Evolutionary conservation across 2,888 invertebrate genomes (phyloP), one percentile per base, ranked within the genome.

Genomic region (Meteorus cinctellus): DNA sequence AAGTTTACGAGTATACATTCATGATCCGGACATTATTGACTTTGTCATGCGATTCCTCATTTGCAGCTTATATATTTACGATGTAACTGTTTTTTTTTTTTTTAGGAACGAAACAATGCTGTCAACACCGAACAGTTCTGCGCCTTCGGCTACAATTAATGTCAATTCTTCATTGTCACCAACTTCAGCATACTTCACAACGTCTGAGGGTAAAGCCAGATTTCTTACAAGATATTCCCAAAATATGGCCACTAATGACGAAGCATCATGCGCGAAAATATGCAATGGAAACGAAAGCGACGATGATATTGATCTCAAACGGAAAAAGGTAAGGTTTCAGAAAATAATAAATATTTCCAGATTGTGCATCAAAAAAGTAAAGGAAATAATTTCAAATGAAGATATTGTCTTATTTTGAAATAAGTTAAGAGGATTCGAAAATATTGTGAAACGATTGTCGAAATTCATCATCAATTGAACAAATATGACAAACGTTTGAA

Each of bases 161-260:
- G 86, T 90, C 12, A 89, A 88, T 79, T 91, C 90, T 83, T 91
- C 92, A 34, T 84, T 92, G 73, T 92, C 93, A 31, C 91, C 92
- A n/a, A 92, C 91, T 71, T 93, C 93, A 48, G 91, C 92, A 1
- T 93, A 93, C 84, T 93, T 93, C 86, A 93, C 93, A 27, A 93
- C 92, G 60, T 93, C 93, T 24, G 94, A 94, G 87, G 91, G 93
- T 73, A 94, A 93, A 86, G 93, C 93, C 59, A 93, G 91, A 86
- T 92, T 93, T 89, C 90, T 92, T 82, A 92, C 92, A 72, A 91
- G 92, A 86, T 93, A 92, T 84, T 91, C 91, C 82, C 90, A 91
- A 72, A 92, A 92, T 79, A 91, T 92, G 88, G 90, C 87, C 72
- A 90, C 91, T 79, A 81, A 84, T 59, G 83, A 82, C 70, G 71